Evolutionary conservation across 2,888 invertebrate species (phyloP).

Genomic region (Pediacus dermestoides): DNA sequence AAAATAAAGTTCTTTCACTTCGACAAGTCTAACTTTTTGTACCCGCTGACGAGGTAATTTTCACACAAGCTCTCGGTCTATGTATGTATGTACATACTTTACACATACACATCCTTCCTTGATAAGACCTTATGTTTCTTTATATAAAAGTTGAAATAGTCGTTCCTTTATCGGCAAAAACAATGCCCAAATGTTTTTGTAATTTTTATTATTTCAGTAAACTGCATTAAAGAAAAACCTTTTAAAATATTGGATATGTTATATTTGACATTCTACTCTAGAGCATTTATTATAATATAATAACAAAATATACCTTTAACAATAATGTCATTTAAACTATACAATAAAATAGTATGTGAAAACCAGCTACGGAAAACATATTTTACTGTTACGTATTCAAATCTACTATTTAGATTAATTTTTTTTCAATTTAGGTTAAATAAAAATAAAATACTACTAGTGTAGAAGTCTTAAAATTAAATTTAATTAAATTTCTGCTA

Average conservation of each 20-base stretch:
- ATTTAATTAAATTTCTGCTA: slow-evolving; percentile 29
- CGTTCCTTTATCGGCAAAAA: too few relatives aligned
- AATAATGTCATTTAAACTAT: slow-evolving; percentile 35
- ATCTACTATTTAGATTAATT: slow-evolving; percentile 14
- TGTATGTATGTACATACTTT: too few relatives aligned
- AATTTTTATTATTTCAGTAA: too few relatives aligned
- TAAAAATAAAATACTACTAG: slow-evolving; percentile 31
- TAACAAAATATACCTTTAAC: slow-evolving; percentile 35
- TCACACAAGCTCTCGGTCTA: too few relatives aligned
- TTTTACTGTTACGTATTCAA: slow-evolving; percentile 14
- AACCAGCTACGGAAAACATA: slow-evolving; percentile 25
- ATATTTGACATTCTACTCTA: slow-evolving; percentile 41
- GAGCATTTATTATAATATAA: slow-evolving; percentile 35
- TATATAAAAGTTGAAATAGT: too few relatives aligned
- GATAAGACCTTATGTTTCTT: too few relatives aligned
- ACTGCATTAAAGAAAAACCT: too few relatives aligned
- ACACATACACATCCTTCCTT: too few relatives aligned
- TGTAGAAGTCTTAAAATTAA: slow-evolving; percentile 31
- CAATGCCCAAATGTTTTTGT: too few relatives aligned
- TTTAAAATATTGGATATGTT: slow-evolving; percentile 40
- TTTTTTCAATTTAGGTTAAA: slow-evolving; percentile 14
- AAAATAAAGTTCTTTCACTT: too few relatives aligned
- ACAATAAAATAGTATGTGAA: slow-evolving; percentile 32
- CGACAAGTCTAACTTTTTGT: too few relatives aligned
- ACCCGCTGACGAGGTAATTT: too few relatives aligned